These are phyloP conservation scores for Sitobion miscanthi DNA, from an alignment of 1,140 invertebrate genomes.

Conservation along the genomic window DNA sequence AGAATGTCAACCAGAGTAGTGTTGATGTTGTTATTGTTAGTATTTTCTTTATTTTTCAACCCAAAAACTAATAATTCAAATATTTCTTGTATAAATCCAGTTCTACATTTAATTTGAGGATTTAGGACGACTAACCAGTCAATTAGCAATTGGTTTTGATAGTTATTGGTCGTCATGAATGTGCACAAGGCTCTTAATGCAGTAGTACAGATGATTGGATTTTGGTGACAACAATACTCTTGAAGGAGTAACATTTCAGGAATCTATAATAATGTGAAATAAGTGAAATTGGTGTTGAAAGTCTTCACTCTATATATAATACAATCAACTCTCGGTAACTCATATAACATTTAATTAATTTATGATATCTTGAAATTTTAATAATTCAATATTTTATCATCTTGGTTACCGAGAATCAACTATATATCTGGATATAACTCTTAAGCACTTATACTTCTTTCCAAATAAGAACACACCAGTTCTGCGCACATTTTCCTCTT, in stretches of 20 bases:
- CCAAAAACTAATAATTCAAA: constrained; percentile 38
- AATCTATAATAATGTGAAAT: constrained; percentile 16
- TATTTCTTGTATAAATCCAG: constrained; percentile 49
- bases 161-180: constrained; percentile 37
- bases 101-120: constrained; percentile 18
- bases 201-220: constrained; percentile 31
- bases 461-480: too few relatives aligned
- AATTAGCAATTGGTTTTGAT: constrained; percentile 38
- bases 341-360: background rate
- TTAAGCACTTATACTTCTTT: too few relatives aligned
- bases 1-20: background rate
- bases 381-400: background rate
- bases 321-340: background rate
- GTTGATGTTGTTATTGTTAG: background rate
- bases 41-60: constrained; percentile 30
- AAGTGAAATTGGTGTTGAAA: background rate
- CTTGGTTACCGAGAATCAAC: background rate
- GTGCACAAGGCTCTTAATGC: constrained; percentile 23
- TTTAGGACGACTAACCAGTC: constrained; percentile 45
- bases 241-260: constrained; percentile 52
- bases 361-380: too few relatives aligned
- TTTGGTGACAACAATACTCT: constrained; percentile 51
- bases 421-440: background rate
- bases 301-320: background rate
- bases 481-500: too few relatives aligned